Conservation (phyloP, 1,140 invertebrate species). For the Brachionus calyciflorus region DNA sequence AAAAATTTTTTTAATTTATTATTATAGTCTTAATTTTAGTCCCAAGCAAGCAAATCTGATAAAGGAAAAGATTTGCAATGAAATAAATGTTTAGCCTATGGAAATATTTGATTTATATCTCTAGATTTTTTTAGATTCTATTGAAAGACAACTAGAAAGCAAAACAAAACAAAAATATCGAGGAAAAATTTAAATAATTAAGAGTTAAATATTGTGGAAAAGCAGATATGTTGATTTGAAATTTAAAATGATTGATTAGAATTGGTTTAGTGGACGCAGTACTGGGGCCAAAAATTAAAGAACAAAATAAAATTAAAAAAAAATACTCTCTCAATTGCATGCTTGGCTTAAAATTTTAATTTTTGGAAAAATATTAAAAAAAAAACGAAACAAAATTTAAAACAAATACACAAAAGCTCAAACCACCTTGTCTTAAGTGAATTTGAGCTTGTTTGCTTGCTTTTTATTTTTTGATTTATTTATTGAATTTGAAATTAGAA, state of each 20-base stretch:
- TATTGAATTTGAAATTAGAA: slow-evolving; percentile 33
- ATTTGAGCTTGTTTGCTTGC: too few species aligned
- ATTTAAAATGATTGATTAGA: slow-evolving; percentile 26
- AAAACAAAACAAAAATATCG: too few species aligned
- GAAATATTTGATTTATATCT: slow-evolving; percentile 44
- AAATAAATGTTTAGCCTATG: background rate
- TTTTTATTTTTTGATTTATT: slow-evolving; percentile 7
- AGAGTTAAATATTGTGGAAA: background rate
- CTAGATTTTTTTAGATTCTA: background rate
- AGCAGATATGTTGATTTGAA: background rate
- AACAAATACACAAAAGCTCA: background rate
- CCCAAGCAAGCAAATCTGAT: slow-evolving; percentile 14
- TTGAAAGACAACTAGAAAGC: background rate
- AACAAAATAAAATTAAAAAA: background rate
- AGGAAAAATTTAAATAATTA: too few species aligned
- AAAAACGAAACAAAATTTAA: too few species aligned
- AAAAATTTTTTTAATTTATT: background rate
- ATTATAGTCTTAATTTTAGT: background rate
- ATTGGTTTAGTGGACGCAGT: background rate
- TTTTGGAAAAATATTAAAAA: too few species aligned
- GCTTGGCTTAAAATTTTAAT: background rate
- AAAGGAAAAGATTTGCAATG: background rate
- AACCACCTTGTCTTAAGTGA: background rate
- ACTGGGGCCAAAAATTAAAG: background rate
- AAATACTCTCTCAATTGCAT: background rate